A percentile compares a stretch with the other conserved stretches of the same genome.
These are phyloP conservation scores for Rhinopomastus cyanomelas DNA, from an alignment of 2,113 vertebrate genomes.

Conservation along the genomic window DNA sequence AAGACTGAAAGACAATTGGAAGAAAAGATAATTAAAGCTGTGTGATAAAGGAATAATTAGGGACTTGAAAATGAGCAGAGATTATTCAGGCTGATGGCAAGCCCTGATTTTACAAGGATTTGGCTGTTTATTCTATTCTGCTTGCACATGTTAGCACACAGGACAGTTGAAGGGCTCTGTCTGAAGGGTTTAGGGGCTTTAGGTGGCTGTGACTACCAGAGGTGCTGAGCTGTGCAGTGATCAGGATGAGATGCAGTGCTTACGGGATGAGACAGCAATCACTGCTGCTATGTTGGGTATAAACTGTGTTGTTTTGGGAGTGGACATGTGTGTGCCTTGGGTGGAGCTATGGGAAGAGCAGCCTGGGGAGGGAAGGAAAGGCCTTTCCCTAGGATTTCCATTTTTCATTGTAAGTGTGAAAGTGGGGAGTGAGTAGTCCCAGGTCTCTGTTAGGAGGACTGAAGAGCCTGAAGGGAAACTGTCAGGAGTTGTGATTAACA, in stretches of 20 bases:
- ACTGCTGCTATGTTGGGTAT: background rate
- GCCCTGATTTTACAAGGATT: background rate
- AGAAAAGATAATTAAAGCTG: background rate
- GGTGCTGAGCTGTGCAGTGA: background rate
- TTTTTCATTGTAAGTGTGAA: background rate
- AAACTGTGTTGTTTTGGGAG: background rate
- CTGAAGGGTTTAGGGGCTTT: background rate
- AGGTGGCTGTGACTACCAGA: background rate
- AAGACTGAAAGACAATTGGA: background rate
- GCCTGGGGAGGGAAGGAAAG: background rate
- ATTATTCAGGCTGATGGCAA: background rate
- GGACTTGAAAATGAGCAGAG: background rate
- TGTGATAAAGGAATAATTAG: background rate
- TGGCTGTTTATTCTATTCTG: background rate
- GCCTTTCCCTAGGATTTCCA: background rate
- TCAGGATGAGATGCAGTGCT: background rate
- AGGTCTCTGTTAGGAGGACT: background rate
- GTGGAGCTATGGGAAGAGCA: background rate
- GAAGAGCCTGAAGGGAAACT: background rate
- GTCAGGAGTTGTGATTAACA: background rate
- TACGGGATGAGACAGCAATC: background rate
- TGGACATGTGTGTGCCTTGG: rapidly evolving
- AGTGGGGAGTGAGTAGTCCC: background rate
- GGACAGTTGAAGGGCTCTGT: background rate
- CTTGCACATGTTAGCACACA: background rate